Evolutionary conservation across 1,140 invertebrate genomes (phyloP).

Genomic region (Magallana ariakensis): DNA sequence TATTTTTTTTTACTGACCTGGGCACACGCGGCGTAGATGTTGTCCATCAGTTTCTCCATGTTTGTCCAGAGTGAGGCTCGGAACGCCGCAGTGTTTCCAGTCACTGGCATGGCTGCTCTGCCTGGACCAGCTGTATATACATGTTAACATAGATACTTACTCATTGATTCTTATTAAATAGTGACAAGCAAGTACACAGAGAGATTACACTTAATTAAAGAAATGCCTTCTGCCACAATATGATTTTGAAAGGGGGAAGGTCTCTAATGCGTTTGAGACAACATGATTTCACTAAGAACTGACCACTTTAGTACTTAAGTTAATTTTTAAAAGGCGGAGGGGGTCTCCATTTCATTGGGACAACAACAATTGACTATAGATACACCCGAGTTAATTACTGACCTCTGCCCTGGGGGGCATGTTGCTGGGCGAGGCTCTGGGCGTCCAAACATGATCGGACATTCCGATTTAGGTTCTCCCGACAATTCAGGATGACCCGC

Average conservation of each 20-base stretch:
- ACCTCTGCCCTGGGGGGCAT: slow-evolving; percentile 46
- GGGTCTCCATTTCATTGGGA: too few relatives aligned
- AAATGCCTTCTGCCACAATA: too few relatives aligned
- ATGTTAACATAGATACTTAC: not conserved
- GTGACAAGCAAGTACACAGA: too few relatives aligned
- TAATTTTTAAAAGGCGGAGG: too few relatives aligned
- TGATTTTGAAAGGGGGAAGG: too few relatives aligned
- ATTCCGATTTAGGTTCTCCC: slow-evolving; percentile 82
- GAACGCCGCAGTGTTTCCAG: slow-evolving; percentile 86
- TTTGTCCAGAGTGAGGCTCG: slow-evolving; percentile 88
- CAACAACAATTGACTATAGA: too few relatives aligned
- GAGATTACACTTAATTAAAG: too few relatives aligned
- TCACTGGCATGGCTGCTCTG: slow-evolving; percentile 84
- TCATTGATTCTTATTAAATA: too few relatives aligned
- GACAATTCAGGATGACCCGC: slow-evolving; percentile 81
- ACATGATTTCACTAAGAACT: too few relatives aligned
- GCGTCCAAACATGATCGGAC: slow-evolving; percentile 84
- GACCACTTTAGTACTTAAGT: too few relatives aligned
- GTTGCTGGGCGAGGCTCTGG: slow-evolving; percentile 74
- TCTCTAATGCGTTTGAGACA: too few relatives aligned
- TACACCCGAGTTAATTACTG: not conserved
- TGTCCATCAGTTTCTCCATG: slow-evolving; percentile 88
- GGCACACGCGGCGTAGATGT: slow-evolving; percentile 85
- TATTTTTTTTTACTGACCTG: slow-evolving; percentile 79
- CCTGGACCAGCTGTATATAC: slow-evolving; percentile 82